phyloP scores from a whole-genome alignment of 2,888 invertebrate genomes.

The Ophion costatus region DNA sequence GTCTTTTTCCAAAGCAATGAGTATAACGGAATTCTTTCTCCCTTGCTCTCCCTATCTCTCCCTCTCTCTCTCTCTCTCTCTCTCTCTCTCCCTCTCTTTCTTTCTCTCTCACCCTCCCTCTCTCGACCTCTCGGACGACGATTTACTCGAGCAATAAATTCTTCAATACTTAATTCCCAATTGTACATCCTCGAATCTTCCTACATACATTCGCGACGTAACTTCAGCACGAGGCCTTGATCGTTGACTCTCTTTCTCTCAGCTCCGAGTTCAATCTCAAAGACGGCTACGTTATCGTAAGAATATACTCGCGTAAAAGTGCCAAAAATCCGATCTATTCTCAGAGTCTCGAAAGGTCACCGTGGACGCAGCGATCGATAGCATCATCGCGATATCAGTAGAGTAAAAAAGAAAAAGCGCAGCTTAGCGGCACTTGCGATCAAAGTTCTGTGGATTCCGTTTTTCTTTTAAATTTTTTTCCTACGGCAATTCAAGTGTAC shows the following conservation, averaged over 20 bases:
- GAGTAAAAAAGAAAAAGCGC: not conserved
- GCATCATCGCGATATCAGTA: not conserved
- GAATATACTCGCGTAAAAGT: too few relatives aligned
- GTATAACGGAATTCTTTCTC: constrained; percentile 52
- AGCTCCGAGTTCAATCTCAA: too few relatives aligned
- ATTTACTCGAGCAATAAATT: constrained; percentile 50
- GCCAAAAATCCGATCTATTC: constrained; percentile 12
- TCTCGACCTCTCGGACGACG: constrained; percentile 2
- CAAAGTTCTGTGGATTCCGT: constrained; percentile 14
- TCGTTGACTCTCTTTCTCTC: too few relatives aligned
- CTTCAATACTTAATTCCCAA: constrained; percentile 49
- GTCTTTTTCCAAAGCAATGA: constrained; percentile 41
- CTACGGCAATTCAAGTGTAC: constrained; percentile 7
- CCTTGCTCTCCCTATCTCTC: not conserved
- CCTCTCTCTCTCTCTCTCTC: too few relatives aligned
- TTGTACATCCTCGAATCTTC: constrained; percentile 7
- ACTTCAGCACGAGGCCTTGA: too few relatives aligned
- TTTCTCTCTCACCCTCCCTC: too few relatives aligned
- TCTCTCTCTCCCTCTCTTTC: not conserved
- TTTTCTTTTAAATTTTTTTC: not conserved
- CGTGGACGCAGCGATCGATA: not conserved
- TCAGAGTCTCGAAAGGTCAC: not conserved
- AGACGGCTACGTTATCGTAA: too few relatives aligned
- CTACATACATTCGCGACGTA: constrained; percentile 6
- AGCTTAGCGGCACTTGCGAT: constrained; percentile 4